These are phyloP conservation scores for Marmota monax DNA, from an alignment of 2,113 vertebrate species.

Conservation along the genomic window DNA sequence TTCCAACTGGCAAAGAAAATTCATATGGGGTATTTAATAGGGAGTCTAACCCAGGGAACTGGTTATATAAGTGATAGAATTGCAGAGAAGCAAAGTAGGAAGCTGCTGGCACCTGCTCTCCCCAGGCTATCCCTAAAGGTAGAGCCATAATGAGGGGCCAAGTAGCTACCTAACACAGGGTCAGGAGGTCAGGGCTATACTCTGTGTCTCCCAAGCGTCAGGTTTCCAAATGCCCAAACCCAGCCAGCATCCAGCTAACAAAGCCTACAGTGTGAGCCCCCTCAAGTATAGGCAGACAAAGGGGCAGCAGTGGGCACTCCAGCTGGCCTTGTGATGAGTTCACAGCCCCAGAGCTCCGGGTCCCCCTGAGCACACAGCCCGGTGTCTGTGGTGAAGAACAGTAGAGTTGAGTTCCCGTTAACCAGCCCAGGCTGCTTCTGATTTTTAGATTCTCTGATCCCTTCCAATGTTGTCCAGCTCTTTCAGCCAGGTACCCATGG, in stretches of 20 bases:
- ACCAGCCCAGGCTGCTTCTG: not conserved
- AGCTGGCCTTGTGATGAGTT: too few species aligned
- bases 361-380: not conserved
- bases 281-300: not conserved
- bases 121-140: not conserved
- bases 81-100: not conserved
- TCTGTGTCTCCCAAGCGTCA: too few species aligned
- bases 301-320: not conserved
- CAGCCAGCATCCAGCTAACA: not conserved
- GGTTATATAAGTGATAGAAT: not conserved
- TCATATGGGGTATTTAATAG: too few species aligned
- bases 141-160: not conserved
- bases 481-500: not conserved
- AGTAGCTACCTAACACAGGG: not conserved
- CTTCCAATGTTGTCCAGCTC: not conserved
- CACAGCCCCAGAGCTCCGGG: not conserved
- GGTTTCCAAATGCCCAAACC: not conserved
- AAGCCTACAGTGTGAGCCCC: not conserved
- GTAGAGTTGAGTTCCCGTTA: not conserved
- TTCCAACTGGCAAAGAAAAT: not conserved
- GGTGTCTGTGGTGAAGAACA: not conserved
- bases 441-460: not conserved
- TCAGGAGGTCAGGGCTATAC: not conserved
- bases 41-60: too few species aligned
- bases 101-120: not conserved